phyloP scores from a whole-genome alignment of 2,888 invertebrate species.

The Mantis religiosa region DNA sequence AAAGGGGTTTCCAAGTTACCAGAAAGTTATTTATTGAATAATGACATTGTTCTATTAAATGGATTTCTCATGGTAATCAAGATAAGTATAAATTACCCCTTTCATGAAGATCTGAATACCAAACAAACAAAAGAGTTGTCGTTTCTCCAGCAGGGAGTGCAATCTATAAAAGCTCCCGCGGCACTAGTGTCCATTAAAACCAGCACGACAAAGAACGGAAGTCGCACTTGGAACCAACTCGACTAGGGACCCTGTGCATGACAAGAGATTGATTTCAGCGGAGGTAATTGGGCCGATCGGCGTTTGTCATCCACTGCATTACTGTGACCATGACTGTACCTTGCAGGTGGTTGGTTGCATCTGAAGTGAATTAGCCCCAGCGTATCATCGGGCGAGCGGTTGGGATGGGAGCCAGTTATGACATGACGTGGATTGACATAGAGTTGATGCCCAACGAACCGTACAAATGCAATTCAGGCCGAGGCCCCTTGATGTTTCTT shows the following conservation, averaged over 20 bases:
- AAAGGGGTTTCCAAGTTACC: too few relatives aligned
- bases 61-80: background rate
- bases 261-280: background rate
- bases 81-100: background rate
- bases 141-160: background rate
- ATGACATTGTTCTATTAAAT: too few relatives aligned
- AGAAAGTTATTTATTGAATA: too few relatives aligned
- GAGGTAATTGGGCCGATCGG: background rate
- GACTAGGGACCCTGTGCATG: background rate
- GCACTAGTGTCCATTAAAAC: background rate
- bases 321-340: background rate
- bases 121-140: background rate
- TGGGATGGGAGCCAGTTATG: background rate
- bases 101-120: background rate
- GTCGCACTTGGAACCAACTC: background rate
- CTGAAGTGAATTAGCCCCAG: constrained; percentile 2
- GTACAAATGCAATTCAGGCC: constrained; percentile 11
- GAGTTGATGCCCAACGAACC: background rate
- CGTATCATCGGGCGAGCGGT: background rate
- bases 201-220: background rate
- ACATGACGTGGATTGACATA: constrained; percentile 14
- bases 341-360: constrained; percentile 7
- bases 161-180: background rate
- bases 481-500: constrained; percentile 13
- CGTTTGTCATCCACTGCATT: background rate